Base-by-base conservation (phyloP, 2,113 vertebrate genomes). In the Agapornis roseicollis region DNA sequence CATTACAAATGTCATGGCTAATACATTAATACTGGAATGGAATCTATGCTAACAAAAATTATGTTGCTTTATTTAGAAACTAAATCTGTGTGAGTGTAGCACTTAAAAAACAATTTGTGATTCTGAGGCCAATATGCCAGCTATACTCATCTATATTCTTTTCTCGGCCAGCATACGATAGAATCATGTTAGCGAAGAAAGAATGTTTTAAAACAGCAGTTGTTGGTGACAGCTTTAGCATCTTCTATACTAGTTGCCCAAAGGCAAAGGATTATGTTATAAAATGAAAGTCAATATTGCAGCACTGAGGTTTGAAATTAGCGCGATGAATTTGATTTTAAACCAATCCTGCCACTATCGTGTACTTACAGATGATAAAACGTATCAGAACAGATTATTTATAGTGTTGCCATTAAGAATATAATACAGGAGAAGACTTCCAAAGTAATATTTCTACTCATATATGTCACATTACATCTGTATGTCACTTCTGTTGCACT, bases 271-370 rank as follows among this genome's bases (percentile, higher is more conserved):
- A 71, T 70, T 71, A 39, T 41, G 35, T 68, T 79, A 96, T 86
- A 71, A 88, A 93, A 90, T 79, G 29, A 64, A 80, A 84, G 55
- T 68, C 68, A 64, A 13, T 90, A 81, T 79, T 65, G 49, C 39
- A 80, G 83, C 52, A 31, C 39, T 70, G 70, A 85, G 29, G 17
- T 89, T 93, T 94, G 83, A 72, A 92, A 93, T 94, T 74, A 89
- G n/a, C 2, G 1, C n/a, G 35, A 76, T 87, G 76, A 86, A 92
- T 60, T 65, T 23, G 56, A 76, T 90, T 94, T 94, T 50, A 58
- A 83, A 96, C 76, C 44, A 79, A 71, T 74, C 31, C 25, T 80
- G 68, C 15, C 37, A 41, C 49, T 81, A 33, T 56, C 77, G 11
- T 77, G 28, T 71, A 58, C 79, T 74, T 92, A 52, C 42, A 83